A percentile compares a stretch with the other conserved stretches of the same genome.
Evolutionary conservation across 1,140 invertebrate genomes (phyloP).

Genomic region (Triops longicaudatus): DNA sequence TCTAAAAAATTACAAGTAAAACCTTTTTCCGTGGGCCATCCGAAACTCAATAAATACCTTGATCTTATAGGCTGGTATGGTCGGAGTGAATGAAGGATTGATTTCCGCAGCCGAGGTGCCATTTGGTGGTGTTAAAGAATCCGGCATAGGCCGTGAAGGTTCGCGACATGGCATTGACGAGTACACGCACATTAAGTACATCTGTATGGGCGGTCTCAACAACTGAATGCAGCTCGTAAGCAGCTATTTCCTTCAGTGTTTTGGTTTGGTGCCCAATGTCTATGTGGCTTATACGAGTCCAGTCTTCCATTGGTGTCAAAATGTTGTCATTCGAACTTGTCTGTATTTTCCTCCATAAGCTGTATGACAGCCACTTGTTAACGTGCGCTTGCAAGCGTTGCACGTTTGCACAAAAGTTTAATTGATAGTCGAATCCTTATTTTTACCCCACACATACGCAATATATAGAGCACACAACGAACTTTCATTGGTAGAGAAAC

Average conservation of each 20-base stretch:
- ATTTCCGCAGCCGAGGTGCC: slow-evolving; percentile 78
- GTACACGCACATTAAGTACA: slow-evolving; percentile 25
- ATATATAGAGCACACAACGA: no score
- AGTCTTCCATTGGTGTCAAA: neutral
- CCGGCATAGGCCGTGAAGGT: slow-evolving; percentile 90
- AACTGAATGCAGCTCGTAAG: neutral
- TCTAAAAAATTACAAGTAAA: slow-evolving; percentile 77
- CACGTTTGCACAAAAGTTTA: neutral
- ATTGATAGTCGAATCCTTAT: neutral
- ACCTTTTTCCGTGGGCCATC: slow-evolving; percentile 46
- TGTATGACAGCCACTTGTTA: slow-evolving; percentile 6
- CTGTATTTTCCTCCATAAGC: neutral
- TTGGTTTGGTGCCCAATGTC: neutral
- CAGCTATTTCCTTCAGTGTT: neutral
- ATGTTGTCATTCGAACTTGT: neutral
- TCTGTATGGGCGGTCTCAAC: slow-evolving; percentile 26
- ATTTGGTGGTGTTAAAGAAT: slow-evolving; percentile 90
- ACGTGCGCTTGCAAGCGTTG: neutral
- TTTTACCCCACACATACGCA: no score
- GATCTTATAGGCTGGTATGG: neutral
- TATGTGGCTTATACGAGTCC: neutral
- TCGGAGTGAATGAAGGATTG: slow-evolving; percentile 93
- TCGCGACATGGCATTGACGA: slow-evolving; percentile 80
- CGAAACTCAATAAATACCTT: no score
- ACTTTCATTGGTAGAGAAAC: no score